Evolutionary conservation across 2,113 vertebrate genomes (phyloP).

Genomic region (Uropsilus gracilis): DNA sequence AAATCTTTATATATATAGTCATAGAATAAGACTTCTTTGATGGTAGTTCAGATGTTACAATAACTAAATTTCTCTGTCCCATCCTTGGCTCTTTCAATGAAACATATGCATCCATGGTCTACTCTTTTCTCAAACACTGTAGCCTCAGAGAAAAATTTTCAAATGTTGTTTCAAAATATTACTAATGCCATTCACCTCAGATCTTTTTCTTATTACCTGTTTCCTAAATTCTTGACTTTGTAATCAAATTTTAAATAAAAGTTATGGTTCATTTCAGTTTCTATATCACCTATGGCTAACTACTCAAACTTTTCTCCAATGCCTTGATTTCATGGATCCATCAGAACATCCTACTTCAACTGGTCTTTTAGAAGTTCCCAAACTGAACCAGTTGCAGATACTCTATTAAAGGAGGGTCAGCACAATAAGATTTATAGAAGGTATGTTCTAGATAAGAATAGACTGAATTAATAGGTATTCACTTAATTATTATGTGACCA

Average conservation of each 20-base stretch:
- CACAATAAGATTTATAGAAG: neutral
- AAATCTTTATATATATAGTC: neutral
- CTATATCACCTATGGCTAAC: neutral
- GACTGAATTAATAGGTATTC: neutral
- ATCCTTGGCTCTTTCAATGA: neutral
- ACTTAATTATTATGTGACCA: neutral
- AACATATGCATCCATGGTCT: neutral
- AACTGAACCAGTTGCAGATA: neutral
- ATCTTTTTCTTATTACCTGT: neutral
- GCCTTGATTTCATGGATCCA: neutral
- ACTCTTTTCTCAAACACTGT: neutral
- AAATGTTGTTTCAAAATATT: neutral
- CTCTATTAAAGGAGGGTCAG: neutral
- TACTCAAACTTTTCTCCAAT: neutral
- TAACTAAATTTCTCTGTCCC: rapidly evolving
- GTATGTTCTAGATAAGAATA: neutral
- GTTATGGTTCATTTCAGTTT: neutral
- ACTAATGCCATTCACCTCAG: neutral
- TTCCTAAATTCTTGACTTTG: neutral
- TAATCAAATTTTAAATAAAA: neutral
- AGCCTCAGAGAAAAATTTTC: neutral
- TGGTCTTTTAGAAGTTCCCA: neutral
- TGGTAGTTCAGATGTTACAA: neutral
- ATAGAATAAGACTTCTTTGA: neutral
- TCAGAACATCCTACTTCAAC: neutral